These are phyloP conservation scores for Tridacna gigas DNA, from an alignment of 2,888 invertebrate species.

Conservation along the genomic window DNA sequence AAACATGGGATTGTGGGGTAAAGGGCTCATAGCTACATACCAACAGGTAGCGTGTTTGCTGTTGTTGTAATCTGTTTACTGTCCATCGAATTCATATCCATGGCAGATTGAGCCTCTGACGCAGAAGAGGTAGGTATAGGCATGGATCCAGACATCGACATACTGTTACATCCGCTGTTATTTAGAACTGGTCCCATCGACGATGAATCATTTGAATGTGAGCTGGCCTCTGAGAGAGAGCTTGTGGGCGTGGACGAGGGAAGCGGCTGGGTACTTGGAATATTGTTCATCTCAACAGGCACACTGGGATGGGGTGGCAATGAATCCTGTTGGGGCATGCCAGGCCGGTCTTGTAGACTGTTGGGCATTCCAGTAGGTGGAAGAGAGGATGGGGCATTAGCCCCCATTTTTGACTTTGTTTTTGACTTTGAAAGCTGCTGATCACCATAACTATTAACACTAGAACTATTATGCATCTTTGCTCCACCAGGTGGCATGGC, in stretches of 20 bases:
- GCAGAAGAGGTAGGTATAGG: constrained; percentile 27
- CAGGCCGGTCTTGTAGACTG: constrained; percentile 41
- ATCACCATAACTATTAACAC: constrained; percentile 56
- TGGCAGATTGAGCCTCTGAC: constrained; percentile 16
- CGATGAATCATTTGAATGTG: constrained; percentile 62
- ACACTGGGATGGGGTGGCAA: constrained; percentile 48
- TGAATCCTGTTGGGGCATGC: constrained; percentile 36
- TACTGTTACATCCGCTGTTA: constrained; percentile 24
- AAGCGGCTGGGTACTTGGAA: constrained; percentile 50
- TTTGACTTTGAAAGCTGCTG: constrained; percentile 57
- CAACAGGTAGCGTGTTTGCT: constrained; percentile 56
- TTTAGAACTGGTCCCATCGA: constrained; percentile 62
- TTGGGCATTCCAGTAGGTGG: constrained; percentile 54
- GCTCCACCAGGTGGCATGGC: constrained; percentile 41
- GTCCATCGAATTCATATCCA: constrained; percentile 33
- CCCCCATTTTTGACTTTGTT: constrained; percentile 57
- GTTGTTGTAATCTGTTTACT: constrained; percentile 58
- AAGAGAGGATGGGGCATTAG: constrained; percentile 27
- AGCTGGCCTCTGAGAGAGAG: constrained; percentile 57
- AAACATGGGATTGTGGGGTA: too few species aligned
- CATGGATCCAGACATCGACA: constrained; percentile 16
- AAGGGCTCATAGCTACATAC: constrained; percentile 34
- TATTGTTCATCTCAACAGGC: constrained; percentile 39
- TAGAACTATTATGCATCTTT: constrained; percentile 63
- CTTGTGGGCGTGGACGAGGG: constrained; percentile 58